Evolutionary conservation across 2,888 invertebrate species (phyloP), one percentile per base, ranked within the genome.

Genomic region (Tetranychus piercei): DNA sequence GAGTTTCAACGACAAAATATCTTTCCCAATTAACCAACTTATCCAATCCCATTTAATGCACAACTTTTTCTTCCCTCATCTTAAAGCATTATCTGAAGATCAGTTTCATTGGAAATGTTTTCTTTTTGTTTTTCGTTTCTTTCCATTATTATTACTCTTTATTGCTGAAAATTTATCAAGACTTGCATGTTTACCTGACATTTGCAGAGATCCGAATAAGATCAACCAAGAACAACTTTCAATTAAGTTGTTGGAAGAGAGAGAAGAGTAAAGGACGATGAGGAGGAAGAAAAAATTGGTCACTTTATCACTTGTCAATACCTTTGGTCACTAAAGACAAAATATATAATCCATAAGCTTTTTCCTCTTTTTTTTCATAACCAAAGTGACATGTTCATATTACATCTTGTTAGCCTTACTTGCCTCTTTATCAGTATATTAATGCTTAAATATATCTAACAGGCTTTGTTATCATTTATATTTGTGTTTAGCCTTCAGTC

Each of bases 241-340:
- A 55, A 55, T 55, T 55, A 55, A 55, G 55, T 55, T 55, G 11
- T 55, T 34, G 34, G 34, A 34, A 34, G 34, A 34, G 34, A 34
- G 34, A 34, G 34, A 34, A 5, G 4, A 34, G 34, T 34, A 34
- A 34, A 34, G 34, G 55, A 55, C 55, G 55, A 55, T 55, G 55
- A 55, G 9, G 55, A 55, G 9, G 55, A 55, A 15, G 55, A 55
- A 55, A 55, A 55, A 55, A 55, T 15, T 55, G 55, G 55, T 55
- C 55, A 55, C 55, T 55, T 55, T 55, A 55, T 55, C 55, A 55
- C 55, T 55, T 55, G 55, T 55, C 55, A 55, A 55, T 55, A 55
- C 55, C 15, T 55, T 55, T 55, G 55, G 11, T 15, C 15, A 55
- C 55, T 15, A 55, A 55, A 15, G 15, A 15, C 55, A 55, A 55